Evolutionary conservation across 2,797 vertebrate genomes (phyloP), one percentile per base, ranked within the genome.

Genomic region (Oreochromis grahami): DNA sequence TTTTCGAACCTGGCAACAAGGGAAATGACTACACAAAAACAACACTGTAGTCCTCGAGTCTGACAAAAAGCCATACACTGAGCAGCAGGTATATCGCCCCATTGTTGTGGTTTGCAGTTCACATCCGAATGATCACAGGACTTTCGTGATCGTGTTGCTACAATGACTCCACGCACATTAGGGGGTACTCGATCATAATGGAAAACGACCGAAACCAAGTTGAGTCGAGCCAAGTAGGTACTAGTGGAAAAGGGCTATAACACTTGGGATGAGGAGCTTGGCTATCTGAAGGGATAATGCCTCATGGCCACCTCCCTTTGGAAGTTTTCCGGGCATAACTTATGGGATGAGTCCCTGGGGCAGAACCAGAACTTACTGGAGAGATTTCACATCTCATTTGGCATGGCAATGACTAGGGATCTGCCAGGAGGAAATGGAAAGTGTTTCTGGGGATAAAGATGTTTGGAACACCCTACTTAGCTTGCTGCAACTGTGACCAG

Each of bases 41-140:
- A 60, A 60, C 32, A 60, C 56, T 0, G 2, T 34, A 34, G 56
- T 0, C 29, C 5, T 60, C 6, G 0, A 34, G 32, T 60, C 17
- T 0, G 0, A 60, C 9, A 60, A 60, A n/a, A n/a, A 60, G 9
- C 32, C 29, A 0, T 32, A 17, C 17, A 19, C 29, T 19, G 9
- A 60, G 56, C 32, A 60, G 32, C 32, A 0, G 56, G 29, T 60
- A 0, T 34, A 60, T 1, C 9, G 1, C 15, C 29, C 9, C 29
- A 11, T 60, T 60, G 56, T 19, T 60, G 56, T 0, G 29, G 32
- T 60, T 1, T n/a, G 36, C 56, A 60, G 32, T n/a, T 60, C 4
- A 12, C 32, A 36, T n/a, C 0, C 4, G 1, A 60, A 60, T 3
- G 2, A 60, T 60, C 10, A 12, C 6, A 12, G 17, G 10, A 60